These are phyloP conservation scores for Novumbra hubbsi DNA, from an alignment of 2,797 vertebrate genomes.

Conservation along the genomic window DNA sequence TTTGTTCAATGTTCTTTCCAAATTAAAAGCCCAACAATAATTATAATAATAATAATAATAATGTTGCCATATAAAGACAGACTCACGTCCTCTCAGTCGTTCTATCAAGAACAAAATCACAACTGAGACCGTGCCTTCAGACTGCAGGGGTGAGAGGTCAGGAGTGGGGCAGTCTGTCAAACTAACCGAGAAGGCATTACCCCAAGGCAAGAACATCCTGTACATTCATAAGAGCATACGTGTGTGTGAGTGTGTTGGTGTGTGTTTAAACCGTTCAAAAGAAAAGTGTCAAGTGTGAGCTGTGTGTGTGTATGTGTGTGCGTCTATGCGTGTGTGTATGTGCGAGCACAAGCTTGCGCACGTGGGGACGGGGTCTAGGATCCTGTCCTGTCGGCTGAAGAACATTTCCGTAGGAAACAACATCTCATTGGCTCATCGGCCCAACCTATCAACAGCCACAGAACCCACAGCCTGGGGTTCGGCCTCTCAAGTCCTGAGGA, in stretches of 20 bases:
- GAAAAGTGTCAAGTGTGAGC: background rate
- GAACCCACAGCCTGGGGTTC: conserved; percentile 53
- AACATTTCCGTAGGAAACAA: conserved; percentile 83
- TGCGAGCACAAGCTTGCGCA: conserved; percentile 32
- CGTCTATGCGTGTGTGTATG: conserved; percentile 17
- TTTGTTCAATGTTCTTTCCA: background rate
- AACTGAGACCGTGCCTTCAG: conserved; percentile 21
- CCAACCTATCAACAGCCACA: conserved; percentile 60
- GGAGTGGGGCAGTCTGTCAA: conserved; percentile 40
- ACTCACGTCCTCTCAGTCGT: background rate
- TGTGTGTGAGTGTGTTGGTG: conserved; percentile 24
- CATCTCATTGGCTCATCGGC: conserved; percentile 67
- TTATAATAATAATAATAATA: background rate
- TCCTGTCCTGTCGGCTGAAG: conserved; percentile 65
- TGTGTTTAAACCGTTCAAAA: background rate
- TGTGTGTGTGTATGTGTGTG: conserved; percentile 26
- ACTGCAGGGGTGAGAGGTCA: conserved; percentile 22
- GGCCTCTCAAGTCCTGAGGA: conserved; percentile 23
- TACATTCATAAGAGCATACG: conserved; percentile 70
- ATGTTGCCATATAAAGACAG: conserved; percentile 1
- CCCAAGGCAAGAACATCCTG: conserved; percentile 58
- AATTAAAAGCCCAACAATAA: background rate
- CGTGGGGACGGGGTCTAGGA: conserved; percentile 44
- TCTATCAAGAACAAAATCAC: background rate
- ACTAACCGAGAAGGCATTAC: conserved; percentile 50